Conservation (phyloP, 2,113 vertebrate genomes). For the Solenodon paradoxus region DNA sequence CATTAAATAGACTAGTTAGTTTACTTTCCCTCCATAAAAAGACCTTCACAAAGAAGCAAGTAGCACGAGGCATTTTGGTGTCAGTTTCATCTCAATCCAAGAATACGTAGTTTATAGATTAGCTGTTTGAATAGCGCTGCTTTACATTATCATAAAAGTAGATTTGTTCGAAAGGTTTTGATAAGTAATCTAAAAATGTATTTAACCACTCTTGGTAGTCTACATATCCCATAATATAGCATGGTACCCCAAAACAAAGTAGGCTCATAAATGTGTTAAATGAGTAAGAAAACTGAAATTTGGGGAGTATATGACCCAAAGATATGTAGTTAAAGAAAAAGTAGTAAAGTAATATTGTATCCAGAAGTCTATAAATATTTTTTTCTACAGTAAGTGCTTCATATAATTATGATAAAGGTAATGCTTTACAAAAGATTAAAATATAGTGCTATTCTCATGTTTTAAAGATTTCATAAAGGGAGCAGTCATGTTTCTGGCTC, state of each 20-base stretch:
- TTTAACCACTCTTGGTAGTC: not conserved
- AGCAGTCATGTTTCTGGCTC: not conserved
- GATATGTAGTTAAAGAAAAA: not conserved
- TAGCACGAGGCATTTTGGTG: not conserved
- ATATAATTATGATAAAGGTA: too few relatives aligned
- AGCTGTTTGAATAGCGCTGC: not conserved
- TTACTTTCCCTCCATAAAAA: not conserved
- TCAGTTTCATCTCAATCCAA: not conserved
- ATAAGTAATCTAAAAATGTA: not conserved
- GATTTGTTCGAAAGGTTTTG: not conserved
- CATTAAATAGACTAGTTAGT: not conserved
- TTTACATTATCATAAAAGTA: not conserved
- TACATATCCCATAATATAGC: not conserved
- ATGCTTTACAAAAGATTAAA: not conserved
- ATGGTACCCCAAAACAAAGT: not conserved
- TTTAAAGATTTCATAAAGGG: not conserved
- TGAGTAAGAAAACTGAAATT: not conserved
- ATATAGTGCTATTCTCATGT: not conserved
- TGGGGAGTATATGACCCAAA: not conserved
- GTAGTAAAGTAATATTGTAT: not conserved
- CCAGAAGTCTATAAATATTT: not conserved
- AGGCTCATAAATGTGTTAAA: not conserved
- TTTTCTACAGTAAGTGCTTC: not conserved
- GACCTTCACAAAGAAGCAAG: not conserved
- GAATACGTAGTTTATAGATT: not conserved